Base-by-base conservation (phyloP, 2,888 invertebrate species). In the Hyppa rectilinea region DNA sequence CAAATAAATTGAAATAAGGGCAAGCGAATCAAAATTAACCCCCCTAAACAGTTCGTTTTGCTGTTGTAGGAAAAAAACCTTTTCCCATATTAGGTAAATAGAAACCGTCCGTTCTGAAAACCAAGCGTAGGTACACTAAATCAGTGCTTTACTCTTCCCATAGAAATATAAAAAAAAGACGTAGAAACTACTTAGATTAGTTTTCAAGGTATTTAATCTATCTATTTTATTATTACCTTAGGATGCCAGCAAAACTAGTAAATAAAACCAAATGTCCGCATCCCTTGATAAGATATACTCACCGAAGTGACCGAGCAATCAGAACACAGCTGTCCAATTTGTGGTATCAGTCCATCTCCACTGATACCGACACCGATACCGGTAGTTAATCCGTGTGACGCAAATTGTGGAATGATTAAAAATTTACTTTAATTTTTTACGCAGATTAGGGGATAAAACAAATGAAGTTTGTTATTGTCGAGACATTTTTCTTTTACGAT, bases 241-340 rank as follows among this genome's bases (percentile, higher is more conserved):
- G 31, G 34, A 45, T 69, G 63, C 63, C 31, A 61, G 36, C 38
- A 50, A 58, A 67, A 56, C 61, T 47, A 72, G 75, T 82, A 31
- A 84, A 75, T 75, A 78, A 74, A 79, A 78, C 80, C 75, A 64
- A 75, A 75, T 73, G 73, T 71, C 53, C 74, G 64, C 72, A 53
- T 64, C 76, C 53, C 36, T 20, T 45, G 88, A 89, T 88, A 83
- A 88, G 89, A 88, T 88, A 83, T 20, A 40, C 34, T 56, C 29
- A 55, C 64, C 61, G 65, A 56, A 67, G 56, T 69, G 71, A 58
- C 65, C 65, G 55, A 61, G 60, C 58, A 75, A 79, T 79, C 81
- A 63, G 66, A 47, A 62, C 76, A 68, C 65, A 59, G 65, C 77
- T 82, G 80, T 75, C 53, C 70, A 69, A 71, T 80, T 68, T 71